phyloP scores from a whole-genome alignment of 2,888 invertebrate species.

The Melipona bicolor region DNA sequence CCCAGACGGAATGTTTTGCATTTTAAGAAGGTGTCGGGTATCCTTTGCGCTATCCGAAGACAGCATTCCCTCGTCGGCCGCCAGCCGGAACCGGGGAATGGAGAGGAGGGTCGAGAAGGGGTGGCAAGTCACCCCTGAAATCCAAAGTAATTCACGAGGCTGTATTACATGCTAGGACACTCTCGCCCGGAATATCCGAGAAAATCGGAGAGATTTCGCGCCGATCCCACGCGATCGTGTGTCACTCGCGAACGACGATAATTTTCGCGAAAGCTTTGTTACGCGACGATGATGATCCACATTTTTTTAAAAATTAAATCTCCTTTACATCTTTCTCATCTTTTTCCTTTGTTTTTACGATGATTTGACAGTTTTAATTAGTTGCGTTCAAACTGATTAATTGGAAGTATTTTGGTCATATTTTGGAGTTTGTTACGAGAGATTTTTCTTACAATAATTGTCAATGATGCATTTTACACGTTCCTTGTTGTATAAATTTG shows the following conservation, averaged over 20 bases:
- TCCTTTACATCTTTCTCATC: too few species aligned
- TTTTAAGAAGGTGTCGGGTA: conserved; percentile 82
- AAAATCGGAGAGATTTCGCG: conserved; percentile 57
- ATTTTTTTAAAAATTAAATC: background rate
- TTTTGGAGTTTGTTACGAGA: too few species aligned
- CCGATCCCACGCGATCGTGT: conserved; percentile 34
- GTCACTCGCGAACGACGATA: conserved; percentile 9
- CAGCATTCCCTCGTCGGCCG: conserved; percentile 63
- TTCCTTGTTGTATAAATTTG: too few species aligned
- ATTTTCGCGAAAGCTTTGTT: background rate
- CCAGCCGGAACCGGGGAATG: conserved; percentile 29
- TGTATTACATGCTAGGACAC: conserved; percentile 71
- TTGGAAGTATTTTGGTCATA: too few species aligned
- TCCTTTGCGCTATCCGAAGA: conserved; percentile 76
- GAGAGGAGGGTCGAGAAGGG: conserved; percentile 35
- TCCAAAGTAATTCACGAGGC: conserved; percentile 75
- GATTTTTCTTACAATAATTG: too few species aligned
- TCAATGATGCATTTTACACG: too few species aligned
- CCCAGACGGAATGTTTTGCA: conserved; percentile 82
- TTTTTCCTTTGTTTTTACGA: background rate
- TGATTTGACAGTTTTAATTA: background rate
- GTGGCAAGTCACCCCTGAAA: conserved; percentile 68
- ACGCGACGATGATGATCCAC: background rate
- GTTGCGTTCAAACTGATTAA: background rate
- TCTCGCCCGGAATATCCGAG: conserved; percentile 42